A percentile compares a stretch with the other conserved stretches of the same genome.
phyloP scores from a whole-genome alignment of 1,140 invertebrate species.

The Pseudachorutes palmiensis region DNA sequence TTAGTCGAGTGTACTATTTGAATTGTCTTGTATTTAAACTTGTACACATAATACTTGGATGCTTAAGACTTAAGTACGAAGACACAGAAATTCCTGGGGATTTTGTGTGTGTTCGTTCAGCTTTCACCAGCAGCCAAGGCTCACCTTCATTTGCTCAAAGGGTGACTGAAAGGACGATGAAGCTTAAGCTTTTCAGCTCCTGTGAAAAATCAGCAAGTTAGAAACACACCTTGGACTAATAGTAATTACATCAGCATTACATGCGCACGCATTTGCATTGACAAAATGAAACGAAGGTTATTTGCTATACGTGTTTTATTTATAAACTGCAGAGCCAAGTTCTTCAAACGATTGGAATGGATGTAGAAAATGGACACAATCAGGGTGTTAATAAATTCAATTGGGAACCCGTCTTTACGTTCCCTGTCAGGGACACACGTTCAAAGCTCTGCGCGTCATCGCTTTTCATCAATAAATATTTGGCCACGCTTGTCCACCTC shows the following conservation, averaged over 20 bases:
- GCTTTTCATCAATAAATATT: conserved; percentile 40
- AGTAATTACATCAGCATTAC: background rate
- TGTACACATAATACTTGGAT: conserved; percentile 2
- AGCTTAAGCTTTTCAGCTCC: background rate
- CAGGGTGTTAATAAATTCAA: conserved; percentile 37
- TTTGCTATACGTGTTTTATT: too few relatives aligned
- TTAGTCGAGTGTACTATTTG: background rate
- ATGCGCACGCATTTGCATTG: too few relatives aligned
- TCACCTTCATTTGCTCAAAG: conserved; percentile 1
- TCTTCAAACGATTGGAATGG: too few relatives aligned
- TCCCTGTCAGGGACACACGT: conserved; percentile 32
- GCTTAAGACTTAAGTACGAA: background rate
- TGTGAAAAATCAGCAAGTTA: background rate
- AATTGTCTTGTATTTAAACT: conserved; percentile 14
- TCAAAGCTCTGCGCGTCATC: conserved; percentile 14
- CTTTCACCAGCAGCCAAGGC: background rate
- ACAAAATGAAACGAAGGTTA: too few relatives aligned
- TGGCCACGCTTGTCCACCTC: conserved; percentile 39
- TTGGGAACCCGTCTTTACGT: conserved; percentile 23
- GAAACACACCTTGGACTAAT: background rate
- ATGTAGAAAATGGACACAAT: background rate
- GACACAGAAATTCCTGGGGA: background rate
- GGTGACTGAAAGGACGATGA: conserved; percentile 2
- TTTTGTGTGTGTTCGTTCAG: background rate
- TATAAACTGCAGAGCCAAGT: too few relatives aligned